Conservation (phyloP, 2,113 vertebrate species). For the Salvator merianae region DNA sequence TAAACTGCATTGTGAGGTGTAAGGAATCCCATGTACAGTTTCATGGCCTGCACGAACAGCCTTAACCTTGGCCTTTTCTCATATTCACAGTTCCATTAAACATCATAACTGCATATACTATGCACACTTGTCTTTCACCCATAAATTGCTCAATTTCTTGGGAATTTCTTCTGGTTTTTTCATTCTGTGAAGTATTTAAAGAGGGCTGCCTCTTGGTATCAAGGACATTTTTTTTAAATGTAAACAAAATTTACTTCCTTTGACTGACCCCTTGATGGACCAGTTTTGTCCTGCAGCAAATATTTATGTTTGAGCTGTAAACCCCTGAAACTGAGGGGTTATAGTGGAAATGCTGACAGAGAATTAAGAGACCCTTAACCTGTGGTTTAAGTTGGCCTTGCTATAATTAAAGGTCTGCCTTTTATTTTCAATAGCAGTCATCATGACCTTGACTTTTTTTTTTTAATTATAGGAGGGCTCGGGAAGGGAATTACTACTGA, state of each 20-base stretch:
- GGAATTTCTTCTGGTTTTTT: rapidly evolving
- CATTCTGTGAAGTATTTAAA: rapidly evolving
- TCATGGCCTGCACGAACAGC: neutral
- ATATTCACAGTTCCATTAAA: neutral
- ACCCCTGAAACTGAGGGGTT: slow-evolving; percentile 67
- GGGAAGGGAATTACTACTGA: slow-evolving; percentile 69
- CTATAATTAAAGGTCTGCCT: slow-evolving; percentile 64
- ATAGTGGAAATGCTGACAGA: slow-evolving; percentile 67
- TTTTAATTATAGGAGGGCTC: slow-evolving; percentile 68
- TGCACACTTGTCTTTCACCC: neutral
- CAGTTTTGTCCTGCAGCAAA: slow-evolving; percentile 70
- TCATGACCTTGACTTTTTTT: slow-evolving; percentile 64
- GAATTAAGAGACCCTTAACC: slow-evolving; percentile 68
- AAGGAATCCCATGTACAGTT: neutral
- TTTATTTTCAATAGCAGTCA: slow-evolving; percentile 63
- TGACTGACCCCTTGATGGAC: slow-evolving; percentile 54
- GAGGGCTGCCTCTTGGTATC: slow-evolving; percentile 2
- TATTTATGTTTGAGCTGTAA: slow-evolving; percentile 69
- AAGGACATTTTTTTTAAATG: slow-evolving; percentile 49
- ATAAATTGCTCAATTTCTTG: no score
- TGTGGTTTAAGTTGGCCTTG: slow-evolving; percentile 59
- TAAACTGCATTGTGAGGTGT: no score
- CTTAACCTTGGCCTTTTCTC: neutral
- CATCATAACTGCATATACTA: neutral
- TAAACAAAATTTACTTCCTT: slow-evolving; percentile 65